Percentiles rank a stretch among this genome's conserved stretches.
These are phyloP conservation scores for Morpho helenor DNA, from an alignment of 2,888 invertebrate species.

Conservation along the genomic window DNA sequence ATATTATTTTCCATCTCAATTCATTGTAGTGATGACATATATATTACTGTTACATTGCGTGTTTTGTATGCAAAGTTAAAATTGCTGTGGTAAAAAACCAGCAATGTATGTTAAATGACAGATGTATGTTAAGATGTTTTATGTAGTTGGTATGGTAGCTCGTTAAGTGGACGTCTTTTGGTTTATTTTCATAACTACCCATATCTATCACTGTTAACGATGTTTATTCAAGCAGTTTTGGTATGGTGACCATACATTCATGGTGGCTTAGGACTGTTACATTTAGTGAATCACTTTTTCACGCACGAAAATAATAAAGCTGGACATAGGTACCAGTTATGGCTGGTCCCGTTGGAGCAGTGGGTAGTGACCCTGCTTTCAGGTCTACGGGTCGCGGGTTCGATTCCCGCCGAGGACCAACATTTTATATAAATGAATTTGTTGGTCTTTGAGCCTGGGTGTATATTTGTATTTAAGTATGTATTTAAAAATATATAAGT, in stretches of 20 bases:
- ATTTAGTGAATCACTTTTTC: too few relatives aligned
- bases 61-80: slow-evolving; percentile 22
- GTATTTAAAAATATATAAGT: too few relatives aligned
- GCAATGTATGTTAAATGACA: slow-evolving; percentile 37
- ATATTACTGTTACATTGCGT: slow-evolving; percentile 30
- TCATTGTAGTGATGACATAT: not conserved
- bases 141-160: slow-evolving; percentile 45
- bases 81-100: not conserved
- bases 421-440: too few relatives aligned
- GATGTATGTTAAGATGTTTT: slow-evolving; percentile 8
- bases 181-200: slow-evolving; percentile 77
- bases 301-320: too few relatives aligned
- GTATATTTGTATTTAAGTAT: too few relatives aligned
- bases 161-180: slow-evolving; percentile 67
- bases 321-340: too few relatives aligned
- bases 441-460: too few relatives aligned
- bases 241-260: slow-evolving; percentile 40
- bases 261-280: too few relatives aligned
- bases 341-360: too few relatives aligned
- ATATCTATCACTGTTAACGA: slow-evolving; percentile 79
- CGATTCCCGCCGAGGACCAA: too few relatives aligned
- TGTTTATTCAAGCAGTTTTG: slow-evolving; percentile 74
- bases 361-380: too few relatives aligned
- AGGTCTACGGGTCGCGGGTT: too few relatives aligned
- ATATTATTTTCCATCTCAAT: slow-evolving; percentile 6